Evolutionary conservation across 2,888 invertebrate species (phyloP).

Genomic region (Pachydiplax longipennis): DNA sequence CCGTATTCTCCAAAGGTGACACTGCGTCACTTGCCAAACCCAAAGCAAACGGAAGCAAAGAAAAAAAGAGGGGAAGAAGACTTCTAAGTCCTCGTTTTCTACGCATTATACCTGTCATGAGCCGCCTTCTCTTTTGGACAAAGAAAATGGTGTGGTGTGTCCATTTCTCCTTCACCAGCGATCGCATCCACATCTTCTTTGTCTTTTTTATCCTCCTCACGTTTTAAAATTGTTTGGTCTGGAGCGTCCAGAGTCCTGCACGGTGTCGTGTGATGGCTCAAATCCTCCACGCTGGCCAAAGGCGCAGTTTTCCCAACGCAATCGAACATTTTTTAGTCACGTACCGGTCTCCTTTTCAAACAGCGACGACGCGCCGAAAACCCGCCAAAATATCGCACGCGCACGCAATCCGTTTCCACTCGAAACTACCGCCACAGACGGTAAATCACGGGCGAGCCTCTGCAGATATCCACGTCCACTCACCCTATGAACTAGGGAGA

Average conservation of each 20-base stretch:
- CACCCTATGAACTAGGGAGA: no score
- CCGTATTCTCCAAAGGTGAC: neutral
- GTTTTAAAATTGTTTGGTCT: neutral
- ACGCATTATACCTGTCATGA: constrained; percentile 14
- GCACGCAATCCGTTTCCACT: neutral
- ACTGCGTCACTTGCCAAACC: neutral
- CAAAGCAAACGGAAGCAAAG: neutral
- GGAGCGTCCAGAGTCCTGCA: constrained; percentile 36
- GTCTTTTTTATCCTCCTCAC: neutral
- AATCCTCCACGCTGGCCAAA: constrained; percentile 55
- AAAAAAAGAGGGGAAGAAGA: neutral
- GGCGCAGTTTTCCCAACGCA: constrained; percentile 51
- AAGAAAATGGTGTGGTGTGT: constrained; percentile 44
- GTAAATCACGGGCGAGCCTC: no score
- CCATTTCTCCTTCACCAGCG: neutral
- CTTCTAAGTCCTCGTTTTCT: neutral
- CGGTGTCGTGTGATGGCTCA: constrained; percentile 48
- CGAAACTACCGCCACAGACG: neutral
- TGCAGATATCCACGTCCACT: no score
- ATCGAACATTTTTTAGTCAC: neutral
- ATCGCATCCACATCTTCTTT: neutral
- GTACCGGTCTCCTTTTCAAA: neutral
- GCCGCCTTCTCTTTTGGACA: constrained; percentile 36
- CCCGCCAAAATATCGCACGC: neutral
- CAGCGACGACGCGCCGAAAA: neutral